Base-by-base conservation (phyloP, 2,888 invertebrate species). In the Gisinianus flammeolus region DNA sequence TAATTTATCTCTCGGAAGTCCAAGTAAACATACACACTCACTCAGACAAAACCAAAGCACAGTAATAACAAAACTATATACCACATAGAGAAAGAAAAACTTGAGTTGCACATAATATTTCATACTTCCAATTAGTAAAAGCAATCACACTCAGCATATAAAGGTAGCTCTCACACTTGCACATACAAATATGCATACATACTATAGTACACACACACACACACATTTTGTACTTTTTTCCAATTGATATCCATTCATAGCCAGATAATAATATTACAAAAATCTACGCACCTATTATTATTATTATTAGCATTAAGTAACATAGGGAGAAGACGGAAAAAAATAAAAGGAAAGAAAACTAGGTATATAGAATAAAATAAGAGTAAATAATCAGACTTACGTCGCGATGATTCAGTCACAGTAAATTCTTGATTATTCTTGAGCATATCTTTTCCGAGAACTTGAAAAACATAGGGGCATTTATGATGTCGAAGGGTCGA, bases 401-500 rank as follows among this genome's bases (percentile, higher is more conserved):
- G 58, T 58, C 62, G 28, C 16, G 56, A 19, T 16, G 44, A 72
- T 0, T 72, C 72, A 56, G 72, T 31, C n/a, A 62, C 19, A 33
- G 16, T 70, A 33, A 4, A 22, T 52, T 28, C 22, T 58, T 62
- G n/a, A 28, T 72, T 30, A 64, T 44, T 64, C 64, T 77, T 74
- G 67, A 74, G 31, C 78, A 76, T 64, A 67, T 79, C 82, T 64
- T 79, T 79, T 3, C 76, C 76, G 24, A 80, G 79, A 10, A 82
- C 80, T 71, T 80, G 72, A 76, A 81, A 81, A 52, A 80, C 82
- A 54, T 79, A 78, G 28, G 77, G 74, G 71, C 83, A 83, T 69
- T 82, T 81, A 71, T 84, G 84, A 56, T 83, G 83, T n/a, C 84
- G 71, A n/a, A 84, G 81, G 8, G 83, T 82, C 4, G 83, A 82